Conservation (phyloP, 2,797 vertebrate genomes). For the Mus spretus region DNA sequence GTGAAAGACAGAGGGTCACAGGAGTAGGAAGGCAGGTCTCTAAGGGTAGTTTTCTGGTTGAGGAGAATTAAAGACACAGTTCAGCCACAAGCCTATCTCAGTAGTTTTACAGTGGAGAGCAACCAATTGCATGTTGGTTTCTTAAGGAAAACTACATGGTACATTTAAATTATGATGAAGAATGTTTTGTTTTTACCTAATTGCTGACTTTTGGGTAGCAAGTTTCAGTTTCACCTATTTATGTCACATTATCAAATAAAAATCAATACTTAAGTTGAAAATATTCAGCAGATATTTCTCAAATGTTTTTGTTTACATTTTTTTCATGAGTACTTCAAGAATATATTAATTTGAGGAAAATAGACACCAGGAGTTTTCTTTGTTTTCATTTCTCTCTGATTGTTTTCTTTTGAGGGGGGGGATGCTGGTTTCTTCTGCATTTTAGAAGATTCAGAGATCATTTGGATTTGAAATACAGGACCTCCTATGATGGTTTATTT, state of each 20-base stretch:
- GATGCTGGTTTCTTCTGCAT: not conserved
- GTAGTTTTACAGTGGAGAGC: not conserved
- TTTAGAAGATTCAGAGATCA: not conserved
- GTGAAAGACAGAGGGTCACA: not conserved
- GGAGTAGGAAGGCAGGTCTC: not conserved
- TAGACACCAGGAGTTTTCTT: not conserved
- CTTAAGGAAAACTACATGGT: not conserved
- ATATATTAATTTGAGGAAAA: not conserved
- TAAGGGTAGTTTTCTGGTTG: not conserved
- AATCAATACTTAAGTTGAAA: conserved; percentile 5
- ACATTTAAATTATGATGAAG: conserved; percentile 6
- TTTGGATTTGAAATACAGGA: not conserved
- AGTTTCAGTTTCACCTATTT: not conserved
- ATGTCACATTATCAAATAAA: not conserved
- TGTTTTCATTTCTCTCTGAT: not conserved
- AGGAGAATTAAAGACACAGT: not conserved
- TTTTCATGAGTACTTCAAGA: not conserved
- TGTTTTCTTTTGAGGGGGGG: not conserved
- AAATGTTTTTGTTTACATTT: not conserved
- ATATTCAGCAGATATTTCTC: not conserved
- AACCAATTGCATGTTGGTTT: not conserved
- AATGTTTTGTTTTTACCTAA: not conserved
- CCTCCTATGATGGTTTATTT: not conserved
- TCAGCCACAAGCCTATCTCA: not conserved
- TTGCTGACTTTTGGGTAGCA: not conserved